phyloP scores from a whole-genome alignment of 2,113 vertebrate genomes.

The Apodemus sylvaticus region DNA sequence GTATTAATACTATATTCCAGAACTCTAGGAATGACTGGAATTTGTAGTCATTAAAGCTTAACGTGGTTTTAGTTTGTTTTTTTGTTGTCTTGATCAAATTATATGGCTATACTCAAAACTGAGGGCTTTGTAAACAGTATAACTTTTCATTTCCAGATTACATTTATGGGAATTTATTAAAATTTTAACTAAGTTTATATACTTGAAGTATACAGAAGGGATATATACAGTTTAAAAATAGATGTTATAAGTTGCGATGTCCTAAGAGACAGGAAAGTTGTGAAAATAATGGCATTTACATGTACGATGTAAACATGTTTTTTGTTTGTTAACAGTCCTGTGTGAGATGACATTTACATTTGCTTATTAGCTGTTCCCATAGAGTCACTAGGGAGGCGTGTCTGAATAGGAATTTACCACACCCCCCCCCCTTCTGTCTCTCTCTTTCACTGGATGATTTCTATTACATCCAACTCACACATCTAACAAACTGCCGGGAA shows the following conservation, averaged over 20 bases:
- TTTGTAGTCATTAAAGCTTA: background rate
- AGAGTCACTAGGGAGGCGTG: background rate
- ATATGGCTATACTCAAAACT: background rate
- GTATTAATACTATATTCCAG: background rate
- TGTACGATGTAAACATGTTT: background rate
- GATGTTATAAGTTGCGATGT: background rate
- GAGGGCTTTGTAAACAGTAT: slow-evolving; percentile 6
- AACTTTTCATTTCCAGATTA: background rate
- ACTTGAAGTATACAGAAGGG: background rate
- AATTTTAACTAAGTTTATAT: background rate
- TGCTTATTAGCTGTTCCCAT: too few relatives aligned
- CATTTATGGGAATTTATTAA: background rate
- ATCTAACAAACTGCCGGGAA: too few relatives aligned
- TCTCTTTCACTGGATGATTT: background rate
- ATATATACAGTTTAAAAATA: slow-evolving; percentile 5
- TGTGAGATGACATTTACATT: background rate
- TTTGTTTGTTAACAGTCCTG: too few relatives aligned
- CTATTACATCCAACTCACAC: background rate
- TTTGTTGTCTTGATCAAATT: slow-evolving; percentile 16
- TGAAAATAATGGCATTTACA: background rate
- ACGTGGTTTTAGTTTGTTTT: slow-evolving; percentile 29
- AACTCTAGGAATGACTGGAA: background rate
- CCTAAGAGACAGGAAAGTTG: background rate
- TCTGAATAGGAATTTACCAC: background rate
- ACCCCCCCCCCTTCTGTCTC: background rate